Evolutionary conservation across 1,140 invertebrate genomes (phyloP).

Genomic region (Bombus difficillimus): DNA sequence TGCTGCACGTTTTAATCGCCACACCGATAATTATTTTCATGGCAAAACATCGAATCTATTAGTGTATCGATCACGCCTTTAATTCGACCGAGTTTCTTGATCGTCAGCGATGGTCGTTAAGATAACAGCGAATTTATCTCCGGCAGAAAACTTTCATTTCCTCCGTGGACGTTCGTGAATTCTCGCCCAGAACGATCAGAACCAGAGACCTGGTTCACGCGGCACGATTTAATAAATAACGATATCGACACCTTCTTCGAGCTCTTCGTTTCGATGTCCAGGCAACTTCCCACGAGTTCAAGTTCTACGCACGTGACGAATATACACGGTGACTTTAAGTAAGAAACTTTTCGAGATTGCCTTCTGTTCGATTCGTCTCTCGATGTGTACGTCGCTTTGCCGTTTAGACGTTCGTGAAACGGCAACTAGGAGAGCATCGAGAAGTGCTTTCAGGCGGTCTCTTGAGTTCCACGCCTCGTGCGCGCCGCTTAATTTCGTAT

Average conservation of each 20-base stretch:
- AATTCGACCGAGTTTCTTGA: neutral
- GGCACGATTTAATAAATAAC: conserved; percentile 33
- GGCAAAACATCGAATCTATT: neutral
- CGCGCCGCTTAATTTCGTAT: neutral
- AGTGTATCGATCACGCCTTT: neutral
- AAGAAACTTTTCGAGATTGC: neutral
- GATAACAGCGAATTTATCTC: conserved; percentile 41
- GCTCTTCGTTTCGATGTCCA: neutral
- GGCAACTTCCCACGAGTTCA: neutral
- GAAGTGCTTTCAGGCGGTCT: neutral
- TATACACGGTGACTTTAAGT: neutral
- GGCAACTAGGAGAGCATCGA: neutral
- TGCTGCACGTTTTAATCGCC: neutral
- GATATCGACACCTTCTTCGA: conserved; percentile 13
- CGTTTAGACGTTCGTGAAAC: neutral
- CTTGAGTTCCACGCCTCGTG: neutral
- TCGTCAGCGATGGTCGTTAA: conserved; percentile 25
- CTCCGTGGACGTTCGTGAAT: neutral
- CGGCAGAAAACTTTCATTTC: conserved; percentile 28
- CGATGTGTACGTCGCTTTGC: neutral
- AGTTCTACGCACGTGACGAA: neutral
- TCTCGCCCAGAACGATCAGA: neutral
- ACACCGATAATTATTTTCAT: conserved; percentile 2
- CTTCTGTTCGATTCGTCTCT: neutral
- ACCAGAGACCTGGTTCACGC: neutral